Evolutionary conservation across 2,797 vertebrate genomes (phyloP).

Genomic region (Setipinna tenuifilis): DNA sequence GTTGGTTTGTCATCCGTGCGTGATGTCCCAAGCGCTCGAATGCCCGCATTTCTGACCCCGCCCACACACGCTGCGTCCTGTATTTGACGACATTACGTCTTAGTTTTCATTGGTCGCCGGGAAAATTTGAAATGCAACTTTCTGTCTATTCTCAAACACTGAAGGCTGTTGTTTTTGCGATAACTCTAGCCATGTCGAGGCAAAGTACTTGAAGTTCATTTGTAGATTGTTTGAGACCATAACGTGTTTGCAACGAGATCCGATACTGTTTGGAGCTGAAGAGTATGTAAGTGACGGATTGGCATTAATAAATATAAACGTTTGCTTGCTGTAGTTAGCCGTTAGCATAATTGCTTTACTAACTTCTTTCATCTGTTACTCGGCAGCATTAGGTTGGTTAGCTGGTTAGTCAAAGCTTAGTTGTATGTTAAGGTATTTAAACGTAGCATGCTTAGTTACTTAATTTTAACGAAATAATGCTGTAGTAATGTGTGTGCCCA

Average conservation of each 20-base stretch:
- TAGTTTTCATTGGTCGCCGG: slow-evolving; percentile 71
- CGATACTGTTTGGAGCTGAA: neutral
- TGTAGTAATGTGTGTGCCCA: no score
- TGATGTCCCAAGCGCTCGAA: neutral
- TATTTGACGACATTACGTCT: slow-evolving; percentile 5
- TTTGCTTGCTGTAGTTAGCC: neutral
- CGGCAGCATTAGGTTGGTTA: neutral
- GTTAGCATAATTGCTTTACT: neutral
- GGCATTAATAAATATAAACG: neutral
- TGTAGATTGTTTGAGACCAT: neutral
- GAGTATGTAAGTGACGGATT: neutral
- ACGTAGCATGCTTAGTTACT: no score
- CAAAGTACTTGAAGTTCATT: neutral
- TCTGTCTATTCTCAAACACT: neutral
- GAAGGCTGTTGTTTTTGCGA: neutral
- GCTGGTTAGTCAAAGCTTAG: no score
- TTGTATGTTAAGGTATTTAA: neutral
- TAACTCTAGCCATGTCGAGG: neutral
- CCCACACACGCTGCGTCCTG: slow-evolving; percentile 3
- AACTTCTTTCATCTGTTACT: neutral
- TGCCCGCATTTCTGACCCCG: neutral
- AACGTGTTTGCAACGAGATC: neutral
- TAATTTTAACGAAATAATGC: no score
- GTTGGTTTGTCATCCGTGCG: neutral
- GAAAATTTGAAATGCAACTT: slow-evolving; percentile 76